Evolutionary conservation across 2,113 vertebrate genomes (phyloP), one percentile per base, ranked within the genome.

Genomic region (Lycocorax pyrrhopterus): DNA sequence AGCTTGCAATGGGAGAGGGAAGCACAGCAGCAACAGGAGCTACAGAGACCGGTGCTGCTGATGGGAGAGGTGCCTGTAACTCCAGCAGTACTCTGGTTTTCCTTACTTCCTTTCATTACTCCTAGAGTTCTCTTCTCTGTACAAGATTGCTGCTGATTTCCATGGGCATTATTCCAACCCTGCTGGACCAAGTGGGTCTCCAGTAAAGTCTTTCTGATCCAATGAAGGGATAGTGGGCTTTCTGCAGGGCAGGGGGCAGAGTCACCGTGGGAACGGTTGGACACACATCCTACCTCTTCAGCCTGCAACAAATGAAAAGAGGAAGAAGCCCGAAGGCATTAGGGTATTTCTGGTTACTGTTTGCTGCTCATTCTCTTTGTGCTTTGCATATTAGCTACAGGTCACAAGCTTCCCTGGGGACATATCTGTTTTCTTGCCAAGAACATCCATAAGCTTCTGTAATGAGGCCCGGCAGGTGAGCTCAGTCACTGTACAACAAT

Each of bases 401-500:
- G 67, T 91, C 71, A 75, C 1, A 0, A 85, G 90, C 49, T 85
- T 66, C 71, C 82, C 71, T 53, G 74, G 77, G 77, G 69, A 89
- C 37, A 23, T 56, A 49, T 1, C 67, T 78, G 59, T 44, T 92
- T 83, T 71, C 89, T 84, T 84, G 89, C 91, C 89, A 97, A 92
- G 63, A 94, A 82, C 81, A 93, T 66, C 71, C 78, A 79, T 72
- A 94, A 76, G 77, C 87, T 87, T 83, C 93, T 87, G 41, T 91
- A 91, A 87, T 75, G 71, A 97, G 91, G 77, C 78, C 51, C 1
- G 2, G 87, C 91, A 95, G 93, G 91, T 95, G 89, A 89, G 81
- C 81, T 69, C 2, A 0, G 78, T 46, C 87, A 49, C 51, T 23
- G 39, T n/a, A 69, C 43, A 62, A 30, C 53, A 84, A 11, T 52